Evolutionary conservation across 1,140 invertebrate species (phyloP), one percentile per base, ranked within the genome.

Genomic region (Heliothis virescens): DNA sequence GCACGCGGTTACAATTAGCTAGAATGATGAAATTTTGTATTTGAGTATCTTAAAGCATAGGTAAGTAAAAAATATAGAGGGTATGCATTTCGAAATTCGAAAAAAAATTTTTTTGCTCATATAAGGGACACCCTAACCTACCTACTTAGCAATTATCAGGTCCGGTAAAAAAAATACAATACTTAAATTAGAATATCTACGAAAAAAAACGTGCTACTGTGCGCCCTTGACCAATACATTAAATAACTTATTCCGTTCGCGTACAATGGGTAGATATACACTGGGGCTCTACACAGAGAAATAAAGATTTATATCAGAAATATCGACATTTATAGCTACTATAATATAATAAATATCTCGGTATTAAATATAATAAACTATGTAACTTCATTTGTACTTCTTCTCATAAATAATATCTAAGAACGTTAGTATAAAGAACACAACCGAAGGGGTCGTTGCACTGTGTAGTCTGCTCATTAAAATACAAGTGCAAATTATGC

Each of bases 221-320:
- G 48, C 60, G 74, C 48, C 74, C 74, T 76, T 65, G 74, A 76
- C 60, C 50, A 76, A 53, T 65, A 53, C 74, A 65, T 34, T 63
- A 78, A 52, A 82, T 82, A 86, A 82, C 76, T 79, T 85, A 86
- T 87, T 88, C 83, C 73, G 74, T 77, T 65, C 81, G 82, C 85
- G 80, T 82, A 34, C 72, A 72, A 72, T 72, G 52, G 69, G 50
- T 72, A 72, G 26, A 57, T 57, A 34, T 55, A 55, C 26, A 57
- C 21, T 72, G 69, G 52, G 21, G 52, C 16, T 72, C 69, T 57
- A 55, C 52, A 16, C 52, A 72, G 41, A 41, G 16, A 67, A 72
- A 72, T 55, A 72, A 72, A 55, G 52, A 72, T 72, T 72, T 72
- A 55, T 55, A 34, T 55, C 21, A 7, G 15, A 50, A 72, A 72